Base-by-base conservation (phyloP, 2,113 vertebrate species). In the Hyaena hyaena region DNA sequence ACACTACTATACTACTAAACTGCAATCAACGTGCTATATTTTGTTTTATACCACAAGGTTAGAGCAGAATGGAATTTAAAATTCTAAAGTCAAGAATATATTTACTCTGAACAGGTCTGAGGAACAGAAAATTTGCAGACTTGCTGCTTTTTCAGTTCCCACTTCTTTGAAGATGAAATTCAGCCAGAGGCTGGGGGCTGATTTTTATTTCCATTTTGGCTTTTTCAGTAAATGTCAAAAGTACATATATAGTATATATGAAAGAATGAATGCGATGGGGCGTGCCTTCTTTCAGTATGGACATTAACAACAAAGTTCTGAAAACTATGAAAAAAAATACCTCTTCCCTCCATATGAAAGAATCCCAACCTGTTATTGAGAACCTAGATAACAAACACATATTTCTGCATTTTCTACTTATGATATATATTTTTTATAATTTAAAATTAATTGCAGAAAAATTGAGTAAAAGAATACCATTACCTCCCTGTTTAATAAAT, bases 101-200 rank as follows among this genome's bases (percentile, higher is more conserved):
- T 9, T 76, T 91, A 93, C 39, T 39, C 39, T 39, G 39, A 39
- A 39, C 39, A 39, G 39, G 53, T 87, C 92, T 92, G 14, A 95
- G 19, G 69, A 92, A 71, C 2, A 98, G 87, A 97, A 88, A 97
- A 83, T 87, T 92, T 98, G 96, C 35, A 91, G 92, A 89, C 5
- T 90, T 82, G 3, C 79, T 94, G 17, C 43, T 96, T 48, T 95
- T 88, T 95, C 0, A 0, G 48, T 50, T 95, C 63, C 43, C 55
- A 95, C 28, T 95, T 97, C 81, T 96, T 97, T 94, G 48, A 97
- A 81, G 19, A 87, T 61, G 93, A 86, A 50, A 88, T 93, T 95
- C 83, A 97, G 28, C 31, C 15, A 26, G 5, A 90, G 26, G 45
- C 55, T 77, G 63, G 35, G 24, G n/a, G 35, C 17, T 80, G 26